Conservation (phyloP, 2,797 vertebrate species). For the Lacerta agilis region DNA sequence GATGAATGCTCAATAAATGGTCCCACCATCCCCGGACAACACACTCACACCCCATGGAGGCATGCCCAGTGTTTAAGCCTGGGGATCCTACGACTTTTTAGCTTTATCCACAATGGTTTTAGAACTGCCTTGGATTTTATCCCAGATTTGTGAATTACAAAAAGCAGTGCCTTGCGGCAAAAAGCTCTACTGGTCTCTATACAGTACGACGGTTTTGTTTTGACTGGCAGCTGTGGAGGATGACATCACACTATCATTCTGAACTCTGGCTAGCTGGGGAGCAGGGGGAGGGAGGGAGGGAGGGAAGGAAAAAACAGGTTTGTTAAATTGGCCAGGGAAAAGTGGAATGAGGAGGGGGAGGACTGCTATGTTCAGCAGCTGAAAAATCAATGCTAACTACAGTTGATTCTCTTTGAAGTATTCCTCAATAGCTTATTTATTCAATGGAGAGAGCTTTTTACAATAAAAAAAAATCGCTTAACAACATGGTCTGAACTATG, state of each 20-base stretch:
- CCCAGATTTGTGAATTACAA: slow-evolving; percentile 62
- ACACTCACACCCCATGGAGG: neutral
- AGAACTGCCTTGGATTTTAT: slow-evolving; percentile 58
- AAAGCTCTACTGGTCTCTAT: slow-evolving; percentile 65
- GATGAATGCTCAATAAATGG: too few species aligned
- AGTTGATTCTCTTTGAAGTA: slow-evolving; percentile 14
- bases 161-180: slow-evolving; percentile 59
- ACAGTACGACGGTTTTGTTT: slow-evolving; percentile 66
- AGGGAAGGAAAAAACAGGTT: slow-evolving; percentile 45
- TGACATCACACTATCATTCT: slow-evolving; percentile 66
- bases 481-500: neutral
- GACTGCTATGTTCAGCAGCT: neutral
- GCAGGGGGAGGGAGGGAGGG: neutral
- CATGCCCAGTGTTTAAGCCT: slow-evolving; percentile 25
- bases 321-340: slow-evolving; percentile 48
- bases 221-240: slow-evolving; percentile 57
- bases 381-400: slow-evolving; percentile 26
- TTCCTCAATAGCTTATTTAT: slow-evolving; percentile 17
- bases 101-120: slow-evolving; percentile 41
- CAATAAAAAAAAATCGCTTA: neutral
- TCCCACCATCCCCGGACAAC: neutral
- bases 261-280: slow-evolving; percentile 36
- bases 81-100: slow-evolving; percentile 36
- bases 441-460: neutral
- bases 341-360: neutral